Base-by-base conservation (phyloP, 2,888 invertebrate species). In the Torymus aiolomorphi region DNA sequence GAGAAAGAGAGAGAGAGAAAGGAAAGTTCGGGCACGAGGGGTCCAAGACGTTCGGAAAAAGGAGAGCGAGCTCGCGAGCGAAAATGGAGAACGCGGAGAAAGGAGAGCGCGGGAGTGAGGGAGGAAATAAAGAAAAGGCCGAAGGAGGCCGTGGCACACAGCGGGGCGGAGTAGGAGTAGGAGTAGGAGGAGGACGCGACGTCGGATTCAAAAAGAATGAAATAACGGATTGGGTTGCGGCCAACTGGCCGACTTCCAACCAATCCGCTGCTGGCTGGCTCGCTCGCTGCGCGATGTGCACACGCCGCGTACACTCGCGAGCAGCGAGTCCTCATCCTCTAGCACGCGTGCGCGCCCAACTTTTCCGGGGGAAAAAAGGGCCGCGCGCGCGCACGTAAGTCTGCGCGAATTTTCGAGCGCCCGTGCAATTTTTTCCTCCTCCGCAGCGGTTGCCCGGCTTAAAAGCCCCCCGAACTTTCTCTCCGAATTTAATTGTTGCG, bases 171-270 rank as follows among this genome's bases (percentile, higher is more conserved):
- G 66, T 78, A 81, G 72, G 49, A 63, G 84, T 66, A 80, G 84
- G 83, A 84, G 74, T n/a, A n/a, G n/a, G n/a, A n/a, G n/a, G 83
- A 84, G 84, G 82, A 84, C 83, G 82, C 83, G 85, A 82, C 83
- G 84, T 84, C 86, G 83, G 87, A 88, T 88, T 88, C 87, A 87
- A 88, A 90, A 89, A 89, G 89, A 89, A 90, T 89, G 88, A 89
- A 90, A 89, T 90, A 89, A 89, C 89, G 88, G 87, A 89, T 89
- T 89, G 90, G 89, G 87, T 87, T 86, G 88, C 83, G 86, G 89
- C 90, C 90, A 90, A 88, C 89, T 90, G 90, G 89, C 89, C 86
- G 83, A 83, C 83, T 87, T 90, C 90, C 90, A 90, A 89, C 89
- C 89, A 89, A 90, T 89, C 89, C 89, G 82, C 79, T 80, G 73